Base-by-base conservation (phyloP, 2,888 invertebrate species). In the Marronus borbonicus region DNA sequence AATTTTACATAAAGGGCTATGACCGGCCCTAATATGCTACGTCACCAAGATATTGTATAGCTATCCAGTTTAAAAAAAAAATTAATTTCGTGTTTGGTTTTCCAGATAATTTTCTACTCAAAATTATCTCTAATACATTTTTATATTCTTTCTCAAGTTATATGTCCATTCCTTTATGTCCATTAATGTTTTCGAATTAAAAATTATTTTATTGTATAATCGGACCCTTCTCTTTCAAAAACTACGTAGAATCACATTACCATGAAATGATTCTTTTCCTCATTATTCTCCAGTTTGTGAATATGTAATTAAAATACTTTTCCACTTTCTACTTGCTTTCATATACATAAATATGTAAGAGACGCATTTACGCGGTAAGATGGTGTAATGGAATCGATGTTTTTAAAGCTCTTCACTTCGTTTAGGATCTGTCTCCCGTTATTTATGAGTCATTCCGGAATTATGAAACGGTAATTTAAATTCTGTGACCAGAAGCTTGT, bases 371-470 rank as follows among this genome's bases (percentile, higher is more conserved):
- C 55, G 20, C 55, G 7, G 20, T 66, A 20, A 17, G 65, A 66
- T 66, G 39, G 44, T 17, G 39, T 44, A 66, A 66, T 66, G 17
- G 39, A 39, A 49, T 66, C 20, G 65, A 66, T 66, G 65, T 66
- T 66, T 66, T 66, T 31, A 31, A 28, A 39, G 65, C 20, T 58
- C 20, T 8, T 17, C 55, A 20, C 20, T n/a, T 50, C 68, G 68
- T 68, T 68, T 68, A 17, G 36, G 39, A 72, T 58, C 58, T 39
- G 72, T 72, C 39, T 72, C 44, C 1, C 44, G 70, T 72, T 72
- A 72, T 72, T 72, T 72, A 72, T 72, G 72, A 72, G 10, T 72
- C 72, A 72, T 39, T 58, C 72, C 24, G 72, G 39, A 72, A 72
- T 72, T 58, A 72, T 58, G 72, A 72, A 72, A 72, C 24, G 39